These are phyloP conservation scores for Acromyrmex echinatior DNA, from an alignment of 1,140 invertebrate genomes.

Conservation along the genomic window DNA sequence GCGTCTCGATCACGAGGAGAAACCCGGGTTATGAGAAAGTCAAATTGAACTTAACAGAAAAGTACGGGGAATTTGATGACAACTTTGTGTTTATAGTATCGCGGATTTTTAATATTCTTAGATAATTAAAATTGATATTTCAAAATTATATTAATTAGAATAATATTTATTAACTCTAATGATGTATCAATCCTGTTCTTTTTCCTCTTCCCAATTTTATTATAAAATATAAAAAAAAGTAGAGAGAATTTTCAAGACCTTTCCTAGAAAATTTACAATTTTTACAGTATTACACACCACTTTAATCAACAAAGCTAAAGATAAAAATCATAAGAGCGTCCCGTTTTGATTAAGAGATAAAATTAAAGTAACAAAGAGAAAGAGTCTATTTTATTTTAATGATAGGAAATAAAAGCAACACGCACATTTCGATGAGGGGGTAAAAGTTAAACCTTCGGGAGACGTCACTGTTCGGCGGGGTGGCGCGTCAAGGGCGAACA, in stretches of 20 bases:
- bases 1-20: background rate
- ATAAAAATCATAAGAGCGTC: background rate
- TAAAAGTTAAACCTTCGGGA: background rate
- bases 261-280: background rate
- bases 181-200: background rate
- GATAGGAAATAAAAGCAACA: background rate
- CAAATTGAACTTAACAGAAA: background rate
- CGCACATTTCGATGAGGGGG: background rate
- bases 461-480: constrained; percentile 30
- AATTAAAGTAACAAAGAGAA: background rate
- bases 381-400: background rate
- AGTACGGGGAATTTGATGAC: background rate
- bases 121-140: constrained; percentile 1
- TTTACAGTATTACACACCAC: no score
- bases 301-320: background rate
- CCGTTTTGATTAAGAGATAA: background rate
- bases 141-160: background rate
- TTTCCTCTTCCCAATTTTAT: background rate
- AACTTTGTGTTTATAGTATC: background rate
- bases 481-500: constrained; percentile 49
- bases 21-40: background rate
- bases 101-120: no score
- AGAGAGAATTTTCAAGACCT: background rate
- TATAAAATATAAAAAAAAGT: background rate
- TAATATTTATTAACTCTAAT: background rate